These are phyloP conservation scores for Phalacrocorax carbo DNA, from an alignment of 2,113 vertebrate genomes.

Conservation along the genomic window DNA sequence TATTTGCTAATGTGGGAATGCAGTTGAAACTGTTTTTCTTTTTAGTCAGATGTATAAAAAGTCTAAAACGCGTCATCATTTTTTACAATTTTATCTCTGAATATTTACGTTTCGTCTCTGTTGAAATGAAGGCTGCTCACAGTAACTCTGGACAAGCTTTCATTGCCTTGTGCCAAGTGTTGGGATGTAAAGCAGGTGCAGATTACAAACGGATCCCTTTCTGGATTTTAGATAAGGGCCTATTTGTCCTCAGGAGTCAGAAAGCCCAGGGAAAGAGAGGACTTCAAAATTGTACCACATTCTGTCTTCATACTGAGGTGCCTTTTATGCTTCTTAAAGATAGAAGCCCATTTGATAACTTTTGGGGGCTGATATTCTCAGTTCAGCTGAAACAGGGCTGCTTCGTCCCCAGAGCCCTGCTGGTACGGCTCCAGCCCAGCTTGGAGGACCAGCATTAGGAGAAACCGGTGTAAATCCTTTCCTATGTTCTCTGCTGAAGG, in stretches of 20 bases:
- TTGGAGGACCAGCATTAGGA: not conserved
- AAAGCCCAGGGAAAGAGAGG: slow-evolving; percentile 19
- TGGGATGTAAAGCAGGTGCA: slow-evolving; percentile 48
- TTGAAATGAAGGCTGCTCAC: not conserved
- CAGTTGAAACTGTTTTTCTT: not conserved
- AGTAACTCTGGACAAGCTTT: slow-evolving; percentile 3
- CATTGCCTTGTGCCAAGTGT: slow-evolving; percentile 28
- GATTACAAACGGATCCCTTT: slow-evolving; percentile 22
- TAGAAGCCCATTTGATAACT: slow-evolving; percentile 4
- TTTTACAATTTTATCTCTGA: not conserved
- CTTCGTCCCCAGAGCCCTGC: not conserved
- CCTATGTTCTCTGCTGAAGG: not conserved
- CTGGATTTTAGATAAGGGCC: slow-evolving; percentile 28
- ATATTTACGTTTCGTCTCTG: not conserved
- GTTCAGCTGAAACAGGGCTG: not conserved
- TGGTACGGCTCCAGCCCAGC: not conserved
- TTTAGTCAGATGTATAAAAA: not conserved
- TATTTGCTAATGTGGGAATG: not conserved
- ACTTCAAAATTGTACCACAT: slow-evolving; percentile 11
- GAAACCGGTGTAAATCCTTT: not conserved
- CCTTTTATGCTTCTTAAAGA: slow-evolving; percentile 43
- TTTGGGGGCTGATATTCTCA: not conserved
- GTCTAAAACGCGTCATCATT: not conserved
- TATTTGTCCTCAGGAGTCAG: slow-evolving; percentile 34
- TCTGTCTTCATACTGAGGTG: slow-evolving; percentile 53